Conservation (phyloP, 2,888 invertebrate species). For the Pardosa pseudoannulata region DNA sequence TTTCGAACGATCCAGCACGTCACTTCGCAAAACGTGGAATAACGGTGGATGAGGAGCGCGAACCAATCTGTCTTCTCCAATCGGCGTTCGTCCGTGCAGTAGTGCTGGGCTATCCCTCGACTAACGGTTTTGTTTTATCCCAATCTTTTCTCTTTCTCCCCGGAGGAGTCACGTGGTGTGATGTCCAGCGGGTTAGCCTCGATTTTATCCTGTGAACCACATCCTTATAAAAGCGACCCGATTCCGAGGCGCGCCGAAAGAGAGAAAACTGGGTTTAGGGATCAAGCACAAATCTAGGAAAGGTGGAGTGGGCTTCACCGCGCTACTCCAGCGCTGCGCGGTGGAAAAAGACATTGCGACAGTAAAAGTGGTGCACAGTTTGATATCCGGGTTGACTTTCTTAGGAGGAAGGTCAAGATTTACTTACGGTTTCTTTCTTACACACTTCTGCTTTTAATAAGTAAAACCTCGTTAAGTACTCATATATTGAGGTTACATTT, state of each 20-base stretch:
- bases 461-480: too few species aligned
- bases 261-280: slow-evolving; percentile 33
- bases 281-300: slow-evolving; percentile 15
- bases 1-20: slow-evolving; percentile 40
- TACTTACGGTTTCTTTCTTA: too few species aligned
- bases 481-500: too few species aligned
- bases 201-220: slow-evolving; percentile 49
- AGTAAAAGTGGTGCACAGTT: neutral
- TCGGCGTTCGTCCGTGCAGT: slow-evolving; percentile 39
- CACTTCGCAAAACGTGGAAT: slow-evolving; percentile 24
- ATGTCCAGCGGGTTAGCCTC: slow-evolving; percentile 70
- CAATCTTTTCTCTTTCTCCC: slow-evolving; percentile 46
- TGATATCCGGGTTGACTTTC: neutral
- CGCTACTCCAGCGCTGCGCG: neutral
- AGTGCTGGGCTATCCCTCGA: slow-evolving; percentile 36
- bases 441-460: too few species aligned
- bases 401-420: too few species aligned
- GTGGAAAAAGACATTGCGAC: neutral
- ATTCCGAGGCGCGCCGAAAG: slow-evolving; percentile 36
- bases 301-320: neutral
- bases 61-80: slow-evolving; percentile 26
- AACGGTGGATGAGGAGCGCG: slow-evolving; percentile 4
- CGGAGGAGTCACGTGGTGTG: slow-evolving; percentile 52
- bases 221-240: slow-evolving; percentile 61
- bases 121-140: slow-evolving; percentile 68